Conservation (phyloP, 2,888 invertebrate species). For the Polydesmus complanatus region DNA sequence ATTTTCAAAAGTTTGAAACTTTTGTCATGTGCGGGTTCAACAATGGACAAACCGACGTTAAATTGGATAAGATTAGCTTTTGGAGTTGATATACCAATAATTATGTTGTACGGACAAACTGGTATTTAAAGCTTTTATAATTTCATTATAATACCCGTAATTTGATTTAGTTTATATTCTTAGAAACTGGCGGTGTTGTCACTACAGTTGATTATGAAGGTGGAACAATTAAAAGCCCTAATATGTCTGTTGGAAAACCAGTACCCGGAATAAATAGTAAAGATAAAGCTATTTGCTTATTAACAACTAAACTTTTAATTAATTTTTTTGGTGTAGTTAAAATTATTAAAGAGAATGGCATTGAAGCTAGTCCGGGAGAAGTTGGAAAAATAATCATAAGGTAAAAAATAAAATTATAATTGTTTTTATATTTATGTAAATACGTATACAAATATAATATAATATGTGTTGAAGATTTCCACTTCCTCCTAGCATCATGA, state of each 20-base stretch:
- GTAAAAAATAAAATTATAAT: neutral
- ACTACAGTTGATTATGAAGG: too few species aligned
- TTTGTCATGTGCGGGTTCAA: too few species aligned
- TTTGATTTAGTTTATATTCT: too few species aligned
- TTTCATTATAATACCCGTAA: too few species aligned
- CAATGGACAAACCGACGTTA: neutral
- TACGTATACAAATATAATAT: neutral
- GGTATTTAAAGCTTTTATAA: too few species aligned
- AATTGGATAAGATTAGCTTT: neutral
- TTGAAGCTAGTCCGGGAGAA: neutral
- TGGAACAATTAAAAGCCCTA: too few species aligned
- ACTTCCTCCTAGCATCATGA: constrained; percentile 1
- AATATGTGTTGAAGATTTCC: neutral
- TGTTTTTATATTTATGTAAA: neutral
- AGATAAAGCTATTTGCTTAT: neutral
- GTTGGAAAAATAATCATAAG: constrained; percentile 9
- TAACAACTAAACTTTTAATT: neutral
- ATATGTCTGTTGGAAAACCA: neutral
- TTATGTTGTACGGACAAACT: neutral
- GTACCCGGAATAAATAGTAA: neutral
- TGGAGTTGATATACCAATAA: neutral
- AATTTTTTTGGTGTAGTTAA: neutral
- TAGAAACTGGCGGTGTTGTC: too few species aligned
- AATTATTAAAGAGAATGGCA: constrained; percentile 3
- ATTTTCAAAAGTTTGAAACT: neutral